These are phyloP conservation scores for Poecile atricapillus DNA, from an alignment of 2,113 vertebrate species.

Conservation along the genomic window DNA sequence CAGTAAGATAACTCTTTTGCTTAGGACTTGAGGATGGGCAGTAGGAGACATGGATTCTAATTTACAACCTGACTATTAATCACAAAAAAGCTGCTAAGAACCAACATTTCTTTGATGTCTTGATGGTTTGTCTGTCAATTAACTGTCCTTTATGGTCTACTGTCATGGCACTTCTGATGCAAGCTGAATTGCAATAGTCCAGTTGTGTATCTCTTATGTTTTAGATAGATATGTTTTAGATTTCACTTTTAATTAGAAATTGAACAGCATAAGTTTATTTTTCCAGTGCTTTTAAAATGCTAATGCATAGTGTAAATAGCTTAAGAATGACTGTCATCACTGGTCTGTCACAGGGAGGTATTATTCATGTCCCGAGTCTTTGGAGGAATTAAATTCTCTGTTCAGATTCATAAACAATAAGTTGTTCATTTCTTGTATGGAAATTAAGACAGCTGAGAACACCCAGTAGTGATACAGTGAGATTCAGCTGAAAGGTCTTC, in stretches of 20 bases:
- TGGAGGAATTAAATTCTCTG: neutral
- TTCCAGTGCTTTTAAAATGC: neutral
- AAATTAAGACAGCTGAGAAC: neutral
- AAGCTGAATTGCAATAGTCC: neutral
- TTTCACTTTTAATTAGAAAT: neutral
- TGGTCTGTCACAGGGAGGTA: neutral
- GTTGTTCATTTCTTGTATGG: neutral
- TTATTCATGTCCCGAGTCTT: neutral
- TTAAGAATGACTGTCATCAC: neutral
- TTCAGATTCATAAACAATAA: neutral
- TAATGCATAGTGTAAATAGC: neutral
- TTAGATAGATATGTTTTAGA: neutral
- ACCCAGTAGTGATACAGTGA: neutral
- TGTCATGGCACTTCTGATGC: neutral
- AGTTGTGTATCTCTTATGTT: neutral
- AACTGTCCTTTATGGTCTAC: neutral
- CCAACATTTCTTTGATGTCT: neutral
- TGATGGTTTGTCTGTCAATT: neutral
- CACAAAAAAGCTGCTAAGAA: neutral
- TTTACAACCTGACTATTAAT: neutral
- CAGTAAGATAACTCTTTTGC: neutral
- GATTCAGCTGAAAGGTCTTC: neutral
- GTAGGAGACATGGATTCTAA: neutral
- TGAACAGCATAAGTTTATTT: neutral
- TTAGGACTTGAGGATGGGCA: neutral